Conservation (phyloP, 2,797 vertebrate genomes). For the Fistularia tabacaria region DNA sequence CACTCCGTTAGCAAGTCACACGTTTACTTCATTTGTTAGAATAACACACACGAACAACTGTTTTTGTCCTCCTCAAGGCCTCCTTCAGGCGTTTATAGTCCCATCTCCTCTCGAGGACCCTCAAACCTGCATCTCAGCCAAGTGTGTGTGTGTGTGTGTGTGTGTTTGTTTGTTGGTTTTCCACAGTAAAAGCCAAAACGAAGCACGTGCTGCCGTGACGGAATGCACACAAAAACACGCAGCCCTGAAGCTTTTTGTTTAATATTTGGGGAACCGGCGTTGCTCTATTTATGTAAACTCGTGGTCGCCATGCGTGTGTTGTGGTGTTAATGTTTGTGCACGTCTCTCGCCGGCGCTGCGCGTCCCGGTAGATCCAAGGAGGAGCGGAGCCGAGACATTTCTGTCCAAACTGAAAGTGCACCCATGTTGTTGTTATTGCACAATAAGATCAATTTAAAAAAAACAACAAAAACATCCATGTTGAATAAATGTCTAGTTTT, state of each 20-base stretch:
- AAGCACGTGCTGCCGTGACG: slow-evolving; percentile 1
- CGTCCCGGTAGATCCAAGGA: slow-evolving; percentile 8
- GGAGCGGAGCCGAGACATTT: slow-evolving; percentile 6
- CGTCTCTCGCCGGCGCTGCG: slow-evolving; percentile 3
- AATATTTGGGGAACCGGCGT: slow-evolving; percentile 8
- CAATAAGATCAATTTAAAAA: not conserved
- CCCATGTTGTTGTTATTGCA: not conserved
- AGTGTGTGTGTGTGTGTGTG: not conserved
- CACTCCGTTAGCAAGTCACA: too few relatives aligned
- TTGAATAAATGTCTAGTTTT: too few relatives aligned
- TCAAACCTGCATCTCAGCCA: not conserved
- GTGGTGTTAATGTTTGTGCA: slow-evolving; percentile 13
- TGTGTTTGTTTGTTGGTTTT: slow-evolving; percentile 8
- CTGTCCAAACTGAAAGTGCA: slow-evolving; percentile 11
- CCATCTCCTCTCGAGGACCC: not conserved
- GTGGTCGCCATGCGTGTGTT: slow-evolving; percentile 8
- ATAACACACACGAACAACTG: not conserved
- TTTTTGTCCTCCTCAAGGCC: not conserved
- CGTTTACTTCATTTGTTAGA: not conserved
- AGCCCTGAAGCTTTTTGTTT: slow-evolving; percentile 14
- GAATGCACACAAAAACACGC: not conserved
- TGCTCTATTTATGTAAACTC: slow-evolving; percentile 10
- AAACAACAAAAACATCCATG: too few relatives aligned
- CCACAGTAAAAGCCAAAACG: slow-evolving; percentile 4
- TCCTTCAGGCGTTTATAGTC: not conserved